A percentile compares a stretch with the other conserved stretches of the same genome.
These are phyloP conservation scores for Pheosia tremula DNA, from an alignment of 2,888 invertebrate species.

Conservation along the genomic window DNA sequence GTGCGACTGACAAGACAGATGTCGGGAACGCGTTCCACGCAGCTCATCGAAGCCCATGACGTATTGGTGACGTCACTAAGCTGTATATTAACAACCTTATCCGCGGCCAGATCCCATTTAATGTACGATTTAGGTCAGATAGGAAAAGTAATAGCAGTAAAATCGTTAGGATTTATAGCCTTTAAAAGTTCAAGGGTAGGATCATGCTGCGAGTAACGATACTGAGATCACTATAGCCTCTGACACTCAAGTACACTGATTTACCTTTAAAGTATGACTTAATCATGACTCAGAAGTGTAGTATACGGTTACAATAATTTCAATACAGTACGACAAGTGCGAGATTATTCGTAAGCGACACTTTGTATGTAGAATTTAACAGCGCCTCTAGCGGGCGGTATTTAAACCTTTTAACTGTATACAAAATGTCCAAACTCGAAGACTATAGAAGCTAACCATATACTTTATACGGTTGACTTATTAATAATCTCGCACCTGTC, in stretches of 20 bases:
- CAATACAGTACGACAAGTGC: not conserved
- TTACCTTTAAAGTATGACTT: not conserved
- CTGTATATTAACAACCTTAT: slow-evolving; percentile 47
- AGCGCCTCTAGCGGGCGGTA: too few relatives aligned
- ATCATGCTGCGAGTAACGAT: not conserved
- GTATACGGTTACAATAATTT: not conserved
- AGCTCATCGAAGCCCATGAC: slow-evolving; percentile 60
- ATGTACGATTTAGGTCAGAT: slow-evolving; percentile 34
- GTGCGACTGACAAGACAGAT: slow-evolving; percentile 54
- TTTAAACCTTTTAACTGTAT: not conserved
- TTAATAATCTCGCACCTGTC: too few relatives aligned
- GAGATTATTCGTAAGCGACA: too few relatives aligned
- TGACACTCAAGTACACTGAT: not conserved
- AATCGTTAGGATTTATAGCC: slow-evolving; percentile 16
- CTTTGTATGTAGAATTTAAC: too few relatives aligned
- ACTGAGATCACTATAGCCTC: not conserved
- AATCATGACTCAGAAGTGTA: not conserved
- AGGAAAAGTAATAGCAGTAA: slow-evolving; percentile 25
- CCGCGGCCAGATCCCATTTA: slow-evolving; percentile 23
- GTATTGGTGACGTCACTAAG: slow-evolving; percentile 62
- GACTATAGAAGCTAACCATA: too few relatives aligned
- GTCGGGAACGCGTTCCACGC: slow-evolving; percentile 48
- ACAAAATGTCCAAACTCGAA: not conserved
- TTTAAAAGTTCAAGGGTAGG: slow-evolving; percentile 25
- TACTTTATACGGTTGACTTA: too few relatives aligned